phyloP scores from a whole-genome alignment of 2,888 invertebrate genomes.

The Drosophila meridionalis region DNA sequence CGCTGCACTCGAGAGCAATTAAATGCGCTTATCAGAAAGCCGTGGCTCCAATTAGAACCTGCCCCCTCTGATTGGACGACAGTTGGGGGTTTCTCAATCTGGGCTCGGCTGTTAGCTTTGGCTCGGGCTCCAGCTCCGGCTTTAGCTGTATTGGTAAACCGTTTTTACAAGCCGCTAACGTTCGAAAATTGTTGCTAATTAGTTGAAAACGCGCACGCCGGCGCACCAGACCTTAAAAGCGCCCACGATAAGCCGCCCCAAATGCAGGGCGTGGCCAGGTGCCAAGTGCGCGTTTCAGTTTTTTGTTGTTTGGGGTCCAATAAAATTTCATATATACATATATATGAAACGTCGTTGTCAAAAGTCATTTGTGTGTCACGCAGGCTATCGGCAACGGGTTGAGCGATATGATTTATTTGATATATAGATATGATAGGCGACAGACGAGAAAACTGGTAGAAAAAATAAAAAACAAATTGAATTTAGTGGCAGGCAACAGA shows the following conservation, averaged over 20 bases:
- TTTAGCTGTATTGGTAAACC: slow-evolving; percentile 58
- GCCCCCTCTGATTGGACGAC: slow-evolving; percentile 1
- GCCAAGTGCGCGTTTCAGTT: slow-evolving; percentile 5
- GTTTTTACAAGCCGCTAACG: slow-evolving; percentile 80
- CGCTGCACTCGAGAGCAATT: slow-evolving; percentile 58
- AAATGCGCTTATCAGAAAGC: slow-evolving; percentile 73
- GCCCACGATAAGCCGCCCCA: slow-evolving; percentile 35
- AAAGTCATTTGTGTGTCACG: slow-evolving; percentile 46
- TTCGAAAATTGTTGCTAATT: slow-evolving; percentile 77
- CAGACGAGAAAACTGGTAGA: not conserved
- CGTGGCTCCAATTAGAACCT: slow-evolving; percentile 68
- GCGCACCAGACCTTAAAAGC: slow-evolving; percentile 76
- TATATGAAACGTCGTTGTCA: slow-evolving; percentile 12
- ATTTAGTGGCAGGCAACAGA: not conserved
- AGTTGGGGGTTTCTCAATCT: not conserved
- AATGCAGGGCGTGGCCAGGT: slow-evolving; percentile 6
- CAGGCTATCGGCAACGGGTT: slow-evolving; percentile 11
- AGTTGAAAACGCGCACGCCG: slow-evolving; percentile 73
- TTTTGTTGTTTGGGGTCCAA: slow-evolving; percentile 24
- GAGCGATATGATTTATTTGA: slow-evolving; percentile 14
- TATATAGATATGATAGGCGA: slow-evolving; percentile 5
- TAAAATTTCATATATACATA: slow-evolving; percentile 34
- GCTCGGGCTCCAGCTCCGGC: slow-evolving; percentile 19
- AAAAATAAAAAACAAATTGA: not conserved
- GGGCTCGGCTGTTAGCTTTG: slow-evolving; percentile 2